These are phyloP conservation scores for Julus scandinavius DNA, from an alignment of 2,888 invertebrate genomes.

Conservation along the genomic window DNA sequence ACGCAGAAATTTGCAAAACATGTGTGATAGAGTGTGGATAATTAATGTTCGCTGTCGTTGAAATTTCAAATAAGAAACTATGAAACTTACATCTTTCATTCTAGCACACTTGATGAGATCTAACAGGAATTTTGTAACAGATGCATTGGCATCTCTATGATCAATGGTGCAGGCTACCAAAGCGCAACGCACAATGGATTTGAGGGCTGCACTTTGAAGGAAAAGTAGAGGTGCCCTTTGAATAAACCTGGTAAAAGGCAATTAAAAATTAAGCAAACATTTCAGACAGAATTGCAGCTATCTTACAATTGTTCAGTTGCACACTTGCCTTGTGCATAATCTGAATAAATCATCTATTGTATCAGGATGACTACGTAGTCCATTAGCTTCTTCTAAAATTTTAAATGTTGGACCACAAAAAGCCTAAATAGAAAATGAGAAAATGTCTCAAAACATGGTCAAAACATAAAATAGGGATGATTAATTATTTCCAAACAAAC, in stretches of 20 bases:
- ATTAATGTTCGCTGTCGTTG: neutral
- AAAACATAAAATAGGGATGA: neutral
- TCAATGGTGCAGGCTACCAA: slow-evolving; percentile 84
- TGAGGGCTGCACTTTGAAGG: slow-evolving; percentile 79
- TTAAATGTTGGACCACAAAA: slow-evolving; percentile 68
- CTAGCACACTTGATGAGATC: slow-evolving; percentile 79
- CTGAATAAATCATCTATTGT: slow-evolving; percentile 98
- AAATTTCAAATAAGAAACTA: neutral
- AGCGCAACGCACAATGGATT: slow-evolving; percentile 83
- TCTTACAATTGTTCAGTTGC: neutral
- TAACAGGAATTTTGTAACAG: slow-evolving; percentile 95
- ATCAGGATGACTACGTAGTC: slow-evolving; percentile 92
- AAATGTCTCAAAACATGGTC: neutral
- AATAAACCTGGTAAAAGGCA: slow-evolving; percentile 73
- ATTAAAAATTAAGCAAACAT: neutral
- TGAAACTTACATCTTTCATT: slow-evolving; percentile 67
- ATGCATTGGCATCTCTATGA: slow-evolving; percentile 94
- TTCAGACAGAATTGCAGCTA: neutral
- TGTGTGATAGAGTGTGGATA: neutral
- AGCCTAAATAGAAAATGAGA: slow-evolving; percentile 62
- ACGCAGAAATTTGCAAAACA: too few species aligned
- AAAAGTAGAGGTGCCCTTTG: slow-evolving; percentile 87
- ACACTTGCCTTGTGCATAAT: slow-evolving; percentile 74
- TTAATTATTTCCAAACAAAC: neutral
- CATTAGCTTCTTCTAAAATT: slow-evolving; percentile 80